Evolutionary conservation across 2,797 vertebrate species (phyloP).

Genomic region (Rhinoraja longicauda): DNA sequence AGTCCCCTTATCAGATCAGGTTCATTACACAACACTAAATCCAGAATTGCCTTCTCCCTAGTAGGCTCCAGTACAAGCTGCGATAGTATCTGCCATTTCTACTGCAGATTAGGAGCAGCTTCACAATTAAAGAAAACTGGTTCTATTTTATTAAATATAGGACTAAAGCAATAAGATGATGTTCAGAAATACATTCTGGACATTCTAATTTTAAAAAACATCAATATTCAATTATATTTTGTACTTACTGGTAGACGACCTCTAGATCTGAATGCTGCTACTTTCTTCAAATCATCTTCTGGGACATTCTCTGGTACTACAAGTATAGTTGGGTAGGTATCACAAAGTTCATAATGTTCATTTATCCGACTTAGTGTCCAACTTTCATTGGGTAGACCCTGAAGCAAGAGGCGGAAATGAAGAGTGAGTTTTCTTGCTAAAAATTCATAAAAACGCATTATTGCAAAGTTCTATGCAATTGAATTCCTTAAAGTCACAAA

Average conservation of each 20-base stretch:
- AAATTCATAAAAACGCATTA: neutral
- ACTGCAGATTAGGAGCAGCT: too few relatives aligned
- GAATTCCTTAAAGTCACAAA: neutral
- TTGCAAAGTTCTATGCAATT: neutral
- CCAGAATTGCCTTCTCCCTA: too few relatives aligned
- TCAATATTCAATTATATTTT: neutral
- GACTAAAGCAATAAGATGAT: neutral
- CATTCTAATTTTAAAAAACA: neutral
- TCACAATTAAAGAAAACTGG: neutral
- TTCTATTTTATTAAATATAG: neutral
- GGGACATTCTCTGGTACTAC: constrained; percentile 86
- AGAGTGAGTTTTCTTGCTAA: neutral
- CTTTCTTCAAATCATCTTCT: constrained; percentile 82
- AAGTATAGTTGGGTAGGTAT: constrained; percentile 82
- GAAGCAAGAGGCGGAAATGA: constrained; percentile 38
- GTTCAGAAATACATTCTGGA: neutral
- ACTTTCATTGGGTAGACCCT: constrained; percentile 96
- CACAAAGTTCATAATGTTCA: constrained; percentile 86
- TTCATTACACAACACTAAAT: too few relatives aligned
- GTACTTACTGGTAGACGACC: constrained; percentile 83
- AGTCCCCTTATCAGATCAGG: too few relatives aligned
- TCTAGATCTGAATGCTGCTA: constrained; percentile 80
- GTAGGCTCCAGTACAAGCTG: too few relatives aligned
- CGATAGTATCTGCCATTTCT: too few relatives aligned
- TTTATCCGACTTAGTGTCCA: constrained; percentile 90